phyloP scores from a whole-genome alignment of 2,113 vertebrate species.

The Zapornia atra region DNA sequence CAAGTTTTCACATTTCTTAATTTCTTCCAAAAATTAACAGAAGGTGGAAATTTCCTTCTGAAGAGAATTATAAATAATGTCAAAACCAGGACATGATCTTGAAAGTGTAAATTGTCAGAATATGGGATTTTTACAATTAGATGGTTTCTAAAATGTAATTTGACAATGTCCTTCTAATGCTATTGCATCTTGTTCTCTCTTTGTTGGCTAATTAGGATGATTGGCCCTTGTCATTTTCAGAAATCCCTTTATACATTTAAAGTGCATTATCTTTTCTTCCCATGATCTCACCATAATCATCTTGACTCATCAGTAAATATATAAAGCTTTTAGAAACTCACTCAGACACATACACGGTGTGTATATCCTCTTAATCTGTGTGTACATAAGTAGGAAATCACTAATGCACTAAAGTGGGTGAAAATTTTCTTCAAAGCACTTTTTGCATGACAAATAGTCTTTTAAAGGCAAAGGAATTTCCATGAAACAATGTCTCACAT shows the following conservation, averaged over 20 bases:
- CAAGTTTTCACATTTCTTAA: neutral
- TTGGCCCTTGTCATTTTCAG: neutral
- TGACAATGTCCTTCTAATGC: constrained; percentile 14
- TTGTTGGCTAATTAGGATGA: constrained; percentile 26
- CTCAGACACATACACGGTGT: neutral
- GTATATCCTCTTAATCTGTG: neutral
- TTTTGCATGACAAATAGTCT: neutral
- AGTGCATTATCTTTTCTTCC: neutral
- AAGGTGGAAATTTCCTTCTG: neutral
- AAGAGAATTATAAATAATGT: neutral
- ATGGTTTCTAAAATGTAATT: constrained; percentile 23
- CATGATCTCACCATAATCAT: neutral
- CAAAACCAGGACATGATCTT: neutral
- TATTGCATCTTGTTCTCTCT: constrained; percentile 6
- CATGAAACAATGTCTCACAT: neutral
- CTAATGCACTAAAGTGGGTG: neutral
- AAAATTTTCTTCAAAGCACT: neutral
- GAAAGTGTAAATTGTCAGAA: neutral
- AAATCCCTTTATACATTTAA: neutral
- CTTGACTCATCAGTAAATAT: neutral
- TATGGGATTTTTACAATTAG: neutral
- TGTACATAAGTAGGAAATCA: neutral
- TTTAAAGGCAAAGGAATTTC: neutral
- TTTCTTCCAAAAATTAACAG: neutral
- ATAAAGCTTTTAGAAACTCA: neutral